A percentile compares a stretch with the other conserved stretches of the same genome.
Conservation (phyloP, 2,113 vertebrate species). For the Eulemur macaco region DNA sequence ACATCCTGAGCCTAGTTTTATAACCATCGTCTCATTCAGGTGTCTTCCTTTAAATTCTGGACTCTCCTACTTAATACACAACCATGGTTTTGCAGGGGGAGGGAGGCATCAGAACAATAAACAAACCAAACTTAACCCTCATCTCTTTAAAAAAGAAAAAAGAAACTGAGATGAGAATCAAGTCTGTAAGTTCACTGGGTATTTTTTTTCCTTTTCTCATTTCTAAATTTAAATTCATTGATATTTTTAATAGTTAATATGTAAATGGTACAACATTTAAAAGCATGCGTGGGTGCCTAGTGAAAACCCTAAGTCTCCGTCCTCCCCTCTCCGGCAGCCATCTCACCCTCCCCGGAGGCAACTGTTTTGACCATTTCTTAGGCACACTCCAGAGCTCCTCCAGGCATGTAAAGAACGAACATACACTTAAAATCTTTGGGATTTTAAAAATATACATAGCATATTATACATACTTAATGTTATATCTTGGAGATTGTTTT, state of each 20-base stretch:
- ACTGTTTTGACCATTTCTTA: neutral
- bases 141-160: neutral
- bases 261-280: neutral
- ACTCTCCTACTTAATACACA: neutral
- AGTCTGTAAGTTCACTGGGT: neutral
- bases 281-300: neutral
- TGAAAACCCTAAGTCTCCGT: neutral
- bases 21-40: neutral
- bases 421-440: neutral
- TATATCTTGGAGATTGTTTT: neutral
- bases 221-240: constrained; percentile 17
- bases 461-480: neutral
- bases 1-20: neutral
- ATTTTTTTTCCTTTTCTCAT: neutral
- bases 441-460: neutral
- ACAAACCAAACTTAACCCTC: neutral
- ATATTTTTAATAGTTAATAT: constrained; percentile 39
- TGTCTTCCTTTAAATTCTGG: neutral
- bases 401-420: neutral
- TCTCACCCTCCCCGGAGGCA: neutral
- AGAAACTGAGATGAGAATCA: neutral
- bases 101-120: neutral
- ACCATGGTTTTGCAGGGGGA: neutral
- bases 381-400: neutral
- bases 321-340: neutral